Evolutionary conservation across 2,113 vertebrate species (phyloP).

Genomic region (Pyxicephalus adspersus): DNA sequence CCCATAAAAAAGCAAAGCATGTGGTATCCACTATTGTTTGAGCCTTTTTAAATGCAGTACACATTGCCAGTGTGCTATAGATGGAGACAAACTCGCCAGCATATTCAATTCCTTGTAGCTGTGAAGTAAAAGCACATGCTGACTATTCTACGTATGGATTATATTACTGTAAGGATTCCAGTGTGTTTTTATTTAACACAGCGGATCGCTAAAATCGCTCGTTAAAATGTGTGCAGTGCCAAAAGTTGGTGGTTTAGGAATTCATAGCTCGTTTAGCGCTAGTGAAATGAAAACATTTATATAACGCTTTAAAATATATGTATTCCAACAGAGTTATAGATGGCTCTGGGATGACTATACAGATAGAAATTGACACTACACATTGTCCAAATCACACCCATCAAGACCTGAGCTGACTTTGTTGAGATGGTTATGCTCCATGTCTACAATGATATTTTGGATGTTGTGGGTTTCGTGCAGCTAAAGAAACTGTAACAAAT

Average conservation of each 20-base stretch:
- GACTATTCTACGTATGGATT: slow-evolving; percentile 47
- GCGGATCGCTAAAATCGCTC: slow-evolving; percentile 42
- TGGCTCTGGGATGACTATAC: slow-evolving; percentile 27
- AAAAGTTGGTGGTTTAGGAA: slow-evolving; percentile 47
- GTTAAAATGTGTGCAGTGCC: slow-evolving; percentile 34
- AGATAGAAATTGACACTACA: neutral
- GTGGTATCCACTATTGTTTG: slow-evolving; percentile 5
- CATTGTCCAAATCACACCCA: slow-evolving; percentile 23
- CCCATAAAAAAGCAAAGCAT: slow-evolving; percentile 7
- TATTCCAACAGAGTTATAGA: slow-evolving; percentile 20
- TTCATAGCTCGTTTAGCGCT: slow-evolving; percentile 29
- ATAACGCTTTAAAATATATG: slow-evolving; percentile 23
- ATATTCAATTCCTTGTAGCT: slow-evolving; percentile 25
- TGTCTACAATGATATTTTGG: neutral
- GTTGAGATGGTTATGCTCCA: neutral
- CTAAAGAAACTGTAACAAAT: slow-evolving; percentile 11
- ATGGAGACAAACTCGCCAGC: slow-evolving; percentile 18
- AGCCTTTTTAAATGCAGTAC: slow-evolving; percentile 6
- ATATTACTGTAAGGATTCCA: slow-evolving; percentile 31
- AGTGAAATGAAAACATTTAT: slow-evolving; percentile 49
- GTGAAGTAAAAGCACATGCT: slow-evolving; percentile 54
- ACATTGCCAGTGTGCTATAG: slow-evolving; percentile 18
- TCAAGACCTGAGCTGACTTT: slow-evolving; percentile 33
- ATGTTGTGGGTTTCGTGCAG: slow-evolving; percentile 25
- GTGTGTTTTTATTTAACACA: slow-evolving; percentile 47